Evolutionary conservation across 2,113 vertebrate genomes (phyloP).

Genomic region (Sclerurus mexicanus): DNA sequence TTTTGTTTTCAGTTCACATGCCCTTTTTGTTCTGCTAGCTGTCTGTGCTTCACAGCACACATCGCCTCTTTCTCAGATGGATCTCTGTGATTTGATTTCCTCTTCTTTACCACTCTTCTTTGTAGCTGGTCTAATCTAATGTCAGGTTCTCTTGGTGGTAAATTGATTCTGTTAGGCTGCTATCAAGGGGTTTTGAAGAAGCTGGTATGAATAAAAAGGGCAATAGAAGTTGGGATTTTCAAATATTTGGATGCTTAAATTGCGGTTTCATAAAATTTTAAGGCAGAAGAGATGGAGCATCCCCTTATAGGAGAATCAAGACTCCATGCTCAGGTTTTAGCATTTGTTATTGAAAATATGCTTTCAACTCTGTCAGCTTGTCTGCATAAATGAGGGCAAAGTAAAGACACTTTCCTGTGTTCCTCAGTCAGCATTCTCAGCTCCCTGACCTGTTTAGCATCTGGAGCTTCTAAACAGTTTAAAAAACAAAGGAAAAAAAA

Average conservation of each 20-base stretch:
- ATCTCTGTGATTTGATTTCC: background rate
- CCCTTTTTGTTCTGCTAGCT: background rate
- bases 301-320: background rate
- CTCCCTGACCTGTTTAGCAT: background rate
- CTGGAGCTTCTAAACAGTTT: background rate
- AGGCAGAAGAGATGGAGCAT: background rate
- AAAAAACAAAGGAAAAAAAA: no score
- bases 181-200: background rate
- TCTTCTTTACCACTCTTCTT: background rate
- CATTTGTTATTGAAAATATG: background rate
- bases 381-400: background rate
- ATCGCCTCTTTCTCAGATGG: background rate
- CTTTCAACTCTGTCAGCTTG: background rate
- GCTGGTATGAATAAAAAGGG: background rate
- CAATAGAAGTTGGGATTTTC: background rate
- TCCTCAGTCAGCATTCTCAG: background rate
- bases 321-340: background rate
- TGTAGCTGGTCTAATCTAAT: background rate
- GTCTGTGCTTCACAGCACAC: background rate
- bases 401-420: background rate
- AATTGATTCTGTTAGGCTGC: background rate
- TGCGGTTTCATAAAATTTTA: background rate
- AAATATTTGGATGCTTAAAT: background rate
- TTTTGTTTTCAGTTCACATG: background rate
- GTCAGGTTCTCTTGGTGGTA: background rate